phyloP scores from a whole-genome alignment of 2,888 invertebrate species.

The Coenonympha glycerion region DNA sequence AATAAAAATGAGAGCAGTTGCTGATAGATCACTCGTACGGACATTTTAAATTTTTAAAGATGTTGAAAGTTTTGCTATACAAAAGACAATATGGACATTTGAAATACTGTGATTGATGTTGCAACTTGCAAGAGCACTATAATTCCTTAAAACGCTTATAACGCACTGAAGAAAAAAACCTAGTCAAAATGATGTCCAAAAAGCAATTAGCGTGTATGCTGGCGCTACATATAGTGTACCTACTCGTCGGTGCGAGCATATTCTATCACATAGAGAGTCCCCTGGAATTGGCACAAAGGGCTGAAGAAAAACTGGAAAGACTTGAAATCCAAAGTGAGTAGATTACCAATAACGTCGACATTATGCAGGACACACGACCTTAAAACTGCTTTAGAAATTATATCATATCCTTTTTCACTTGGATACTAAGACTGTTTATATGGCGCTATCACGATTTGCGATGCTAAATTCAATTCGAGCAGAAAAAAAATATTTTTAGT shows the following conservation, averaged over 20 bases:
- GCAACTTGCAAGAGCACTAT: constrained; percentile 23
- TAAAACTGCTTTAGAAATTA: constrained; percentile 24
- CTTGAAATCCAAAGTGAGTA: constrained; percentile 82
- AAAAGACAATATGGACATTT: constrained; percentile 52
- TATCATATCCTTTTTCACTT: constrained; percentile 28
- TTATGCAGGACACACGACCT: constrained; percentile 22
- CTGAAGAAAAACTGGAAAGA: constrained; percentile 77
- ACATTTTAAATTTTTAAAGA: constrained; percentile 39
- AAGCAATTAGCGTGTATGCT: constrained; percentile 86
- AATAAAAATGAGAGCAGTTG: constrained; percentile 34
- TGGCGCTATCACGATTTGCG: neutral
- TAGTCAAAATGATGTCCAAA: constrained; percentile 83
- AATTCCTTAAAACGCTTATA: constrained; percentile 24
- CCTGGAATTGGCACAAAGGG: constrained; percentile 78
- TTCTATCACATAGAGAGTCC: constrained; percentile 88
- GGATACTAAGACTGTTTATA: constrained; percentile 12
- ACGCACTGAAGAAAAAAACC: constrained; percentile 33
- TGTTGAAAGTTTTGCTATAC: constrained; percentile 38
- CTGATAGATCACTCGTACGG: constrained; percentile 38
- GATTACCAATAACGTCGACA: constrained; percentile 18
- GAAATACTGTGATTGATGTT: constrained; percentile 37
- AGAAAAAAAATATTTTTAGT: neutral
- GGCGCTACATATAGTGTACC: constrained; percentile 83
- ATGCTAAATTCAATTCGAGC: constrained; percentile 15
- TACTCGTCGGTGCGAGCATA: constrained; percentile 88